phyloP scores from a whole-genome alignment of 2,888 invertebrate genomes.

The Apoderus coryli region DNA sequence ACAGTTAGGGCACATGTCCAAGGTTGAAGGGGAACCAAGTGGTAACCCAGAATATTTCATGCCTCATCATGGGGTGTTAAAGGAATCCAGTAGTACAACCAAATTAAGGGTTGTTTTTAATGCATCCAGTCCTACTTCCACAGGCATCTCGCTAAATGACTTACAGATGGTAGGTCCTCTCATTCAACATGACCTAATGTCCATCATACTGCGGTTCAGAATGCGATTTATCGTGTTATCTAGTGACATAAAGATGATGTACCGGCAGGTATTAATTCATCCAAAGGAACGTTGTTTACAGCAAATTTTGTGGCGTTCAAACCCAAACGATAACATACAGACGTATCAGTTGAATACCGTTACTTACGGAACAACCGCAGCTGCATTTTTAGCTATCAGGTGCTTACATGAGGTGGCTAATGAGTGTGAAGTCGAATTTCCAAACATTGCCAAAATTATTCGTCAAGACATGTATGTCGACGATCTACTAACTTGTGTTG shows the following conservation, averaged over 20 bases:
- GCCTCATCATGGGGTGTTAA: constrained; percentile 12
- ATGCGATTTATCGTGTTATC: constrained; percentile 7
- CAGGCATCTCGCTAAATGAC: constrained; percentile 14
- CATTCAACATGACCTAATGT: constrained; percentile 12
- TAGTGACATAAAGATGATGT: constrained; percentile 13
- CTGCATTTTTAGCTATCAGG: constrained; percentile 11
- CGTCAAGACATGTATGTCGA: constrained; percentile 16
- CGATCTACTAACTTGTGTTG: constrained; percentile 12
- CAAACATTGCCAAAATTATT: constrained; percentile 9
- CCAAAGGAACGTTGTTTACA: constrained; percentile 9
- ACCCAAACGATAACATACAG: constrained; percentile 10
- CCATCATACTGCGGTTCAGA: constrained; percentile 11
- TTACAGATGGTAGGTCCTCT: constrained; percentile 10
- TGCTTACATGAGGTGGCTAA: constrained; percentile 11
- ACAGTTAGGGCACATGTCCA: constrained; percentile 11
- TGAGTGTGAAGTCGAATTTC: constrained; percentile 6
- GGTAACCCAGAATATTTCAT: constrained; percentile 5
- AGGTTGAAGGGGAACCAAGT: constrained; percentile 3
- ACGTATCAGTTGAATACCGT: constrained; percentile 12
- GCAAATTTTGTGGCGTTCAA: constrained; percentile 11
- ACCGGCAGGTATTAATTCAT: constrained; percentile 9
- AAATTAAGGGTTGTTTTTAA: constrained; percentile 14
- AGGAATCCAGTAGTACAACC: constrained; percentile 11
- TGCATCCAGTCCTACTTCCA: constrained; percentile 7
- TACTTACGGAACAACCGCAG: constrained; percentile 13